Evolutionary conservation across 2,888 invertebrate genomes (phyloP), one percentile per base, ranked within the genome.

Genomic region (Campoplex nolae): DNA sequence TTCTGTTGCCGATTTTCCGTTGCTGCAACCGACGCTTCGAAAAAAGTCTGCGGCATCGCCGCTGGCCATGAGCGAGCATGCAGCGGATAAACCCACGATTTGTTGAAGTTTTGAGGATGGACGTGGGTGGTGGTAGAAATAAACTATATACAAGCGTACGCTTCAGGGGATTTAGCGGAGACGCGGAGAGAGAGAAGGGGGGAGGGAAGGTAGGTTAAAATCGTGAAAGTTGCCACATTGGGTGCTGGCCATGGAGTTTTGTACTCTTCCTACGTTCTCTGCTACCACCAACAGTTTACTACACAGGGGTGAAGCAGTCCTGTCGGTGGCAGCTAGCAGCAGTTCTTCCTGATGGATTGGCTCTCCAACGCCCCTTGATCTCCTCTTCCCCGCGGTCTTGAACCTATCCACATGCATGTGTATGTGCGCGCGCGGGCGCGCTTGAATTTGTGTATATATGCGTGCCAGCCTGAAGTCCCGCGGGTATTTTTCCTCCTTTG

Each of bases 281-380:
- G 51, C 70, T 75, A 48, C 32, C 71, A 73, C 56, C 81, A 38
- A 78, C 51, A 35, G 71, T 70, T 54, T 77, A 42, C 68, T 54
- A 54, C 42, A 68, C 68, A 56, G 78, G 79, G 87, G 75, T 76
- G 56, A 85, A 79, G 77, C 75, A 89, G 87, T 90, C 90, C 93
- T 93, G 93, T 84, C 90, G 82, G 89, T 93, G 92, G 92, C 93
- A 93, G 93, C 89, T 86, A 89, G 87, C 87, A 89, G 89, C 90
- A 89, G 92, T 89, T 90, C 91, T 89, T 90, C 90, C 93, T 92
- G 93, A 93, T 93, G 92, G 93, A 93, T 93, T 92, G 92, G 90
- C 90, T 92, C 90, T 88, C 89, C 86, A 89, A 90, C 90, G 90
- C 91, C 90, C 91, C 89, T 89, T 85, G 88, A 88, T 90, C 89